Evolutionary conservation across 2,113 vertebrate genomes (phyloP).

Genomic region (Cyanistes caeruleus): DNA sequence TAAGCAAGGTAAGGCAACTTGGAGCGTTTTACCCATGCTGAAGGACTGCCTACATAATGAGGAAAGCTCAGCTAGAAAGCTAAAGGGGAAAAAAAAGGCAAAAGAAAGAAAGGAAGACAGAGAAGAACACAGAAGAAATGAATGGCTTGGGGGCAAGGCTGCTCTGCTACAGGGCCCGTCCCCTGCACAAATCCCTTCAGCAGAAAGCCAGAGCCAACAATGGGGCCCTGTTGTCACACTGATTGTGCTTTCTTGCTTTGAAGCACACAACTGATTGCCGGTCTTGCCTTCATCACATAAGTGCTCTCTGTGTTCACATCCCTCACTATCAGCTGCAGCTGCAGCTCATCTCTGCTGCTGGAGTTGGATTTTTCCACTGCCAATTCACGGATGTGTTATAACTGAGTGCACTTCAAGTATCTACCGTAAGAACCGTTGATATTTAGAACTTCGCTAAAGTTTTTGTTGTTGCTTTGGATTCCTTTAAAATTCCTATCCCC

Average conservation of each 20-base stretch:
- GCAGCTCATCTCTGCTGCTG: constrained; percentile 41
- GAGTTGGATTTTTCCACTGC: constrained; percentile 34
- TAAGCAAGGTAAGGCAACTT: not conserved
- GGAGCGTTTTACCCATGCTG: not conserved
- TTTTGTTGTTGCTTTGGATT: not conserved
- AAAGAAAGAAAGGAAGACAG: not conserved
- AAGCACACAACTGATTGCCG: constrained; percentile 24
- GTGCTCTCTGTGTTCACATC: constrained; percentile 21
- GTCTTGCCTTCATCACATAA: constrained; percentile 5
- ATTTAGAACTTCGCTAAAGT: not conserved
- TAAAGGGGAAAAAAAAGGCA: rapidly evolving
- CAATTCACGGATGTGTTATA: not conserved
- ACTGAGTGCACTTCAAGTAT: constrained; percentile 1
- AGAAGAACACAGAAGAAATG: not conserved
- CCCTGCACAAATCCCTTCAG: not conserved
- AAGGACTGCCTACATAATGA: not conserved
- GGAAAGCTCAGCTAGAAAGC: not conserved
- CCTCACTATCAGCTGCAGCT: constrained; percentile 45
- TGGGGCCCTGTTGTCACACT: not conserved
- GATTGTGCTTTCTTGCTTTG: constrained; percentile 55
- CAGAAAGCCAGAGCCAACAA: not conserved
- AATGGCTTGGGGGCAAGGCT: not conserved
- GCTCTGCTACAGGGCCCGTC: not conserved
- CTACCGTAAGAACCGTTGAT: not conserved
- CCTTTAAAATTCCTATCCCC: not conserved